Evolutionary conservation across 2,113 vertebrate species (phyloP).

Genomic region (Passer domesticus): DNA sequence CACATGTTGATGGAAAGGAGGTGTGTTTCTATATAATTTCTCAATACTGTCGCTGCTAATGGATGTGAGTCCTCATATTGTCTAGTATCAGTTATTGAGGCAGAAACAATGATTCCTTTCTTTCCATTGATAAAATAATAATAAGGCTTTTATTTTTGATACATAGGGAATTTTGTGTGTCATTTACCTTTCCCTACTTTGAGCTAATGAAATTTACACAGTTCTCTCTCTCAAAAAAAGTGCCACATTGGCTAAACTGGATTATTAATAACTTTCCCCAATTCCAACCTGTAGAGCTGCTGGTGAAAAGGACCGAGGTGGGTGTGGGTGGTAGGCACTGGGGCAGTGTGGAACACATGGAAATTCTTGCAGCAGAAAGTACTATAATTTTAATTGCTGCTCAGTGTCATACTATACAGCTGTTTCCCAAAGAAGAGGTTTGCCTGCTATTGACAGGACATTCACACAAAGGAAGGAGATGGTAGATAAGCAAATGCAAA

Average conservation of each 20-base stretch:
- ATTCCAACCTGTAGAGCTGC: not conserved
- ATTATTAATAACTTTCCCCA: not conserved
- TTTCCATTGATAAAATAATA: not conserved
- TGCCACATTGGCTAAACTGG: not conserved
- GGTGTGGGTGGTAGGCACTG: not conserved
- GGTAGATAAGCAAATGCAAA: constrained; percentile 29
- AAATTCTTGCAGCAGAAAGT: not conserved
- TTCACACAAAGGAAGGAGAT: not conserved
- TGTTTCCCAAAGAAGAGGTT: not conserved
- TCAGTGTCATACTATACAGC: not conserved
- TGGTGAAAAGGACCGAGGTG: not conserved
- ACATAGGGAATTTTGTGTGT: not conserved
- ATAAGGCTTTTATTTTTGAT: not conserved
- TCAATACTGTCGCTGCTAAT: not conserved
- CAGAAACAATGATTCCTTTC: not conserved
- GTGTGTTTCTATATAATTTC: not conserved
- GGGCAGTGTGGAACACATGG: not conserved
- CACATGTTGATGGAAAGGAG: not conserved
- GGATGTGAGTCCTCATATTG: not conserved
- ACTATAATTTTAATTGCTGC: not conserved
- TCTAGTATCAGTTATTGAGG: not conserved
- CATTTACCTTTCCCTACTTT: not conserved
- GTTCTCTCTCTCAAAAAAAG: not conserved
- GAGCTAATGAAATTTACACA: not conserved
- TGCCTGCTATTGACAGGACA: not conserved